Evolutionary conservation across 2,888 invertebrate genomes (phyloP), one percentile per base, ranked within the genome.

Genomic region (Drosophila antonietae): DNA sequence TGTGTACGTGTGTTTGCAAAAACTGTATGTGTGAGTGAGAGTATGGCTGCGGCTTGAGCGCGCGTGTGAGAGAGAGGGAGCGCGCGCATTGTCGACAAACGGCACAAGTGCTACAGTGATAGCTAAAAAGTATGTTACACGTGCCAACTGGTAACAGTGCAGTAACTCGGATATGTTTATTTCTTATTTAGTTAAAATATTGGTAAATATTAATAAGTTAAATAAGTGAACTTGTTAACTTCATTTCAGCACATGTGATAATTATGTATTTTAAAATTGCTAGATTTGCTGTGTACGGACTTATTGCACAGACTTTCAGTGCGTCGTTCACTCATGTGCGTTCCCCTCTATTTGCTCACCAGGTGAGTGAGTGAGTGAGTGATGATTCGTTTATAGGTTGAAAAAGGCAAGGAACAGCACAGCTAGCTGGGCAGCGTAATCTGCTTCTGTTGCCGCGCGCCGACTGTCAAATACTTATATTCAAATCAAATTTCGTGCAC

Each of bases 61-160:
- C 77, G 80, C 63, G 80, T 76, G 77, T 78, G 70, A 62, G 78
- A 77, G 80, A 76, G 79, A 81, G 69, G 80, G 85, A 89, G 85
- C 70, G 88, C 86, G 88, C 89, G 85, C 83, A 83, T 83, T 88
- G 89, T 83, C 84, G 89, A 87, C 78, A 83, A 89, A 81, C 84
- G 75, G 77, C 84, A 84, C 88, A 84, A 84, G 84, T 84, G 84
- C 86, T 74, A 84, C 88, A 84, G 80, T 84, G 72, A 18, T 53
- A 60, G 64, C 71, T 35, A 87, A 77, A 73, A 89, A 49, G 61
- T 57, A 70, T 69, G 63, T 20, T 23, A 57, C 76, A 70, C 70
- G 60, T 76, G 77, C 61, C 64, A 58, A 41, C 47, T 49, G 44
- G 64, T 44, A 55, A 61, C n/a, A 39, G 8, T 58, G 9, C 7